Evolutionary conservation across 2,888 invertebrate genomes (phyloP).

Genomic region (Cataglyphis cursor): DNA sequence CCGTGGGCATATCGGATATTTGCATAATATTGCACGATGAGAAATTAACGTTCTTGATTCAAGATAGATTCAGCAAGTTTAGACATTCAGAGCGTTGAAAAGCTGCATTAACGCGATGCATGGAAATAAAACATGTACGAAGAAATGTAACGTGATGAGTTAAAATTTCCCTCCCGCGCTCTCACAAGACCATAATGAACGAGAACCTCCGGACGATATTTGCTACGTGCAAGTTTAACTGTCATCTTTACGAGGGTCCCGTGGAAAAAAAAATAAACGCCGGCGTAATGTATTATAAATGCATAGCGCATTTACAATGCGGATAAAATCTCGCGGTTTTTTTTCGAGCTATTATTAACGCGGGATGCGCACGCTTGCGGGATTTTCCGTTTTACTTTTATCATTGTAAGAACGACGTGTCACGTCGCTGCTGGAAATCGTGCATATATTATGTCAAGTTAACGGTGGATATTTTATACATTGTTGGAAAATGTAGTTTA

Average conservation of each 20-base stretch:
- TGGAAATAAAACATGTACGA: not conserved
- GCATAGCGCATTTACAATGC: conserved; percentile 26
- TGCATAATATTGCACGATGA: conserved; percentile 1
- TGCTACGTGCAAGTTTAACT: conserved; percentile 36
- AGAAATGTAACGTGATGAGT: conserved; percentile 8
- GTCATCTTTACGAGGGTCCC: conserved; percentile 21
- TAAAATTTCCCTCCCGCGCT: not conserved
- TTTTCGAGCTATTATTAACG: conserved; percentile 10
- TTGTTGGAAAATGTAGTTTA: too few relatives aligned
- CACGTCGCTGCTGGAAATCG: not conserved
- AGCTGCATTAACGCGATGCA: not conserved
- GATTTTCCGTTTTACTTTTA: conserved; percentile 9
- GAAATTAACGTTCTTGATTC: not conserved
- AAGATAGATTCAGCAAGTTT: not conserved
- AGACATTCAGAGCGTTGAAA: not conserved
- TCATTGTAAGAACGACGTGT: not conserved
- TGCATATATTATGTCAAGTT: not conserved
- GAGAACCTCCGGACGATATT: not conserved
- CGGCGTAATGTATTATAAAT: conserved; percentile 27
- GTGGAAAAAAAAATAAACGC: not conserved
- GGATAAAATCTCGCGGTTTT: conserved; percentile 32
- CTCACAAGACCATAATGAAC: not conserved
- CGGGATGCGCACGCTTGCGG: not conserved
- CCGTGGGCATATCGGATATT: not conserved
- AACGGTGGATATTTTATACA: not conserved